A percentile compares a stretch with the other conserved stretches of the same genome.
These are phyloP conservation scores for Deilephila porcellus DNA, from an alignment of 2,888 invertebrate genomes.

Conservation along the genomic window DNA sequence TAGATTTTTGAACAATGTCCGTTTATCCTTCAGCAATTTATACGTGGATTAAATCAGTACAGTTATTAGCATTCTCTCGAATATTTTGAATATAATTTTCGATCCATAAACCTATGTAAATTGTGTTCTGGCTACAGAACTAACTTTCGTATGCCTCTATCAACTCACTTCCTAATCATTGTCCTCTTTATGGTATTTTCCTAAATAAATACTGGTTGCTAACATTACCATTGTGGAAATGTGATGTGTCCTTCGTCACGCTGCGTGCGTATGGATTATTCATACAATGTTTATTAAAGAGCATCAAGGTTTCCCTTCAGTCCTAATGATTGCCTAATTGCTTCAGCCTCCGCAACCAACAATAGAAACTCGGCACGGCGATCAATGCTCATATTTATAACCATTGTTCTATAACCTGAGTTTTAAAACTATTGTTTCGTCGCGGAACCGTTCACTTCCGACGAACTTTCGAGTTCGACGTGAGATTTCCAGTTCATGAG, in stretches of 20 bases:
- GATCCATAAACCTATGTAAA: too few relatives aligned
- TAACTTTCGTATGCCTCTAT: too few relatives aligned
- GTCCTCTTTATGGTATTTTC: not conserved
- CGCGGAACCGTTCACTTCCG: conserved; percentile 74
- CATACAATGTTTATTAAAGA: not conserved
- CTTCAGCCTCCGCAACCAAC: conserved; percentile 66
- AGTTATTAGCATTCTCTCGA: not conserved
- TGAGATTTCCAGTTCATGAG: conserved; percentile 62
- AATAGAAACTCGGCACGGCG: conserved; percentile 66
- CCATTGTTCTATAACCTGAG: conserved; percentile 1
- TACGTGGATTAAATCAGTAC: not conserved
- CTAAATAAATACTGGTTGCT: not conserved
- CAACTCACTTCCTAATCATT: too few relatives aligned
- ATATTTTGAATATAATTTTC: too few relatives aligned
- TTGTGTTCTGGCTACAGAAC: too few relatives aligned
- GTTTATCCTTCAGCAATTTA: not conserved
- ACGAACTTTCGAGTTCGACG: conserved; percentile 61
- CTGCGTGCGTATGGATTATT: not conserved
- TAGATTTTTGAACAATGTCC: conserved; percentile 2
- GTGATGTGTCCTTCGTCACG: not conserved
- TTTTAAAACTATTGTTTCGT: conserved; percentile 56
- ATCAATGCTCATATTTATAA: conserved; percentile 55
- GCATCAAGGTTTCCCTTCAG: conserved; percentile 65
- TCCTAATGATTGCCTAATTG: conserved; percentile 73
- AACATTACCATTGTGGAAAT: not conserved